Percentiles rank a stretch among this genome's conserved stretches.
These are phyloP conservation scores for Rhorus exstirpatorius DNA, from an alignment of 2,888 invertebrate species.

Conservation along the genomic window DNA sequence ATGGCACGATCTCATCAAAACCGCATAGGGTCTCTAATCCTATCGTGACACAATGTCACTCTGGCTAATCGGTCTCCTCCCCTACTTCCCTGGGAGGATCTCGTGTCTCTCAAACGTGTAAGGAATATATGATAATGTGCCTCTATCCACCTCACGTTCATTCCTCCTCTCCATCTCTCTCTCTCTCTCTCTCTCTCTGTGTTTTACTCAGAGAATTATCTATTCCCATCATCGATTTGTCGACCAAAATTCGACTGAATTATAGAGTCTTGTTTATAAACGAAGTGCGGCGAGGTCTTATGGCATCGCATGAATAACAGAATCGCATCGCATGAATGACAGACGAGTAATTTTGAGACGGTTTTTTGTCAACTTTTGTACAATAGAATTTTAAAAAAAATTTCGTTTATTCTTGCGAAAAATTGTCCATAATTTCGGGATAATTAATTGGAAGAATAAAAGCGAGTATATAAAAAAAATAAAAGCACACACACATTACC, in stretches of 20 bases:
- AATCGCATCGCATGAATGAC: too few relatives aligned
- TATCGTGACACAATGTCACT: conserved; percentile 71
- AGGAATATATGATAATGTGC: conserved; percentile 66
- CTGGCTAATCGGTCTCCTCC: conserved; percentile 69
- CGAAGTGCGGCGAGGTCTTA: background rate
- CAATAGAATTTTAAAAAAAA: too few relatives aligned
- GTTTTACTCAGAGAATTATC: conserved; percentile 22
- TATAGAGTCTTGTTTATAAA: background rate
- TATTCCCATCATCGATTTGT: conserved; percentile 27
- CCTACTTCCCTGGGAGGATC: too few relatives aligned
- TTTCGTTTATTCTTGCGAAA: too few relatives aligned
- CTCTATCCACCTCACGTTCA: background rate
- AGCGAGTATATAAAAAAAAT: too few relatives aligned
- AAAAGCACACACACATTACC: too few relatives aligned
- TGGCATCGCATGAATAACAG: background rate
- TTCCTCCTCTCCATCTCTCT: too few relatives aligned
- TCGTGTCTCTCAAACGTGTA: conserved; percentile 66
- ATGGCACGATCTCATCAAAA: conserved; percentile 71
- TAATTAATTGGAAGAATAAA: too few relatives aligned
- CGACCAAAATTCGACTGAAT: conserved; percentile 15
- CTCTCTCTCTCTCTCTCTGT: conserved; percentile 20
- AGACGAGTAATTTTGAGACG: too few relatives aligned
- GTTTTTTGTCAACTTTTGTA: too few relatives aligned
- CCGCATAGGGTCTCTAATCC: conserved; percentile 70
- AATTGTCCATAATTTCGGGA: too few relatives aligned